Base-by-base conservation (phyloP, 2,797 vertebrate genomes). In the Eurystomus glaucurus region DNA sequence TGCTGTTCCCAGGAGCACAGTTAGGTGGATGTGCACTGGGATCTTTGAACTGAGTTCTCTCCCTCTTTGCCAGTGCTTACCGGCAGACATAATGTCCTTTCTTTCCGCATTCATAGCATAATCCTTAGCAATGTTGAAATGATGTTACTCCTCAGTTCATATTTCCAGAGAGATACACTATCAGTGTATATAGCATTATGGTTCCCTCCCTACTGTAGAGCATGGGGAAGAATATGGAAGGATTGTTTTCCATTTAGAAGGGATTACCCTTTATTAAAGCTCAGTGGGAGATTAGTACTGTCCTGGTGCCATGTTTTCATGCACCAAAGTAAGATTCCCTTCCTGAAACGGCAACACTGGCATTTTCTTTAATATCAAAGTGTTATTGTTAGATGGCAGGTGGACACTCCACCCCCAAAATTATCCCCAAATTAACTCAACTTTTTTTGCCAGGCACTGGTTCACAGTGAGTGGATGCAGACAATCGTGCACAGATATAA, bases 1-100 rank as follows among this genome's bases (percentile, higher is more conserved):
- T 0, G 0, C 55, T 77, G 6, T 22, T 61, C 14, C 41, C 50
- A 66, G 51, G 3, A 57, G 25, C 11, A 21, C 61, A 13, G 39
- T 26, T 33, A 62, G 43, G 48, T 15, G 31, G 23, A 55, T 26
- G 9, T 1, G 3, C 33, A 7, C 17, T 39, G 35, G 22, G 68
- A 65, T 2, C 37, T 33, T 33, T 45, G 41, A 51, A 50, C 4
- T 7, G 28, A 61, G 9, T 14, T 88, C 23, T 57, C 11, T 39
- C 13, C 12, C 39, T 54, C 35, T 45, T 41, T 61, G 14, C 45
- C 66, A 79, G 23, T 35, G 17, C 45, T 77, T 43, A 13, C 37
- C 45, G 39, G 14, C 41, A 79, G 64, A 39, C 45, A 64, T 55
- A 57, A 13, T 45, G 60, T 3, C 46, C 21, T 46, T 52, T 64